Percentiles rank a stretch among this genome's conserved stretches.
These are phyloP conservation scores for Bellardia pandia DNA, from an alignment of 2,888 invertebrate species.

Conservation along the genomic window DNA sequence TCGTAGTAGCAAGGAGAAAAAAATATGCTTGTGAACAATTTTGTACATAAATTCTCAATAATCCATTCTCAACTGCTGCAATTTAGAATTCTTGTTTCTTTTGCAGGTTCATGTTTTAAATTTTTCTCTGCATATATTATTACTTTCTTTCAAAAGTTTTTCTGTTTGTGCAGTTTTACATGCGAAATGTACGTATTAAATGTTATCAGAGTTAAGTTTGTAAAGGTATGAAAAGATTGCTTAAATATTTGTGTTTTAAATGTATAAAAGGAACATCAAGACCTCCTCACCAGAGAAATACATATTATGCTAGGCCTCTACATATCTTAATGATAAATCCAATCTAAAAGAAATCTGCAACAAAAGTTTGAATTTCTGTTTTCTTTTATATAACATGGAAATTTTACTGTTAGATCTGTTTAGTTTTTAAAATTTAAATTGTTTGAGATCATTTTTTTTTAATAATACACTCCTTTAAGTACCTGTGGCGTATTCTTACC, in stretches of 20 bases:
- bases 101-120: conserved; percentile 4
- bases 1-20: not conserved
- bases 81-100: not conserved
- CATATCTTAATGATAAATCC: too few relatives aligned
- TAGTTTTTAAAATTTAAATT: too few relatives aligned
- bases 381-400: too few relatives aligned
- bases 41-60: conserved; percentile 65
- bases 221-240: not conserved
- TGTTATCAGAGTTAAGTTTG: not conserved
- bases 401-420: too few relatives aligned
- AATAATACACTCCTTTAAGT: not conserved
- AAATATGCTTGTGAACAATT: conserved; percentile 49
- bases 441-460: not conserved
- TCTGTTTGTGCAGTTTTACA: conserved; percentile 22
- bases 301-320: too few relatives aligned
- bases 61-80: conserved; percentile 65
- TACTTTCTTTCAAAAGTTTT: conserved; percentile 34
- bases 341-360: too few relatives aligned
- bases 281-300: too few relatives aligned
- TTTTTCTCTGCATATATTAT: conserved; percentile 41
- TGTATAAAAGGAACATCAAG: too few relatives aligned
- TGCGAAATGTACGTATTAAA: conserved; percentile 21
- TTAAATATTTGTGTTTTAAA: too few relatives aligned
- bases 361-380: too few relatives aligned
- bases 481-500: not conserved